phyloP scores from a whole-genome alignment of 2,113 vertebrate genomes.

The Xenopus laevis region DNA sequence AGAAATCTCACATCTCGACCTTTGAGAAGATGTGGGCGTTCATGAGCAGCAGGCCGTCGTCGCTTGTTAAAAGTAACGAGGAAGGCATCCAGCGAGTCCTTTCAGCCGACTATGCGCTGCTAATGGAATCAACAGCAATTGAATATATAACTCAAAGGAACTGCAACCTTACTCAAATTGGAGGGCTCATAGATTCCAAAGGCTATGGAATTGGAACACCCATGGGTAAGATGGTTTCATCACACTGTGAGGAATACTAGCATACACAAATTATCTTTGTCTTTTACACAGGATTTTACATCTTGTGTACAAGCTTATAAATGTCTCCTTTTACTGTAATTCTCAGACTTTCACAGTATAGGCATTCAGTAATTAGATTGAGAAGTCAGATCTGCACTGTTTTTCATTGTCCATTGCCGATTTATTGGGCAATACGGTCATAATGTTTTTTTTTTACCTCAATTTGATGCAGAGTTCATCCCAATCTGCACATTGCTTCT shows the following conservation, averaged over 20 bases:
- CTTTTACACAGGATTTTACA: no score
- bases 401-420: no score
- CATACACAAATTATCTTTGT: no score
- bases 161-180: slow-evolving; percentile 96
- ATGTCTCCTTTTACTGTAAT: no score
- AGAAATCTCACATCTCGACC: slow-evolving; percentile 97
- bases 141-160: slow-evolving; percentile 92
- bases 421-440: no score
- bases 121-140: slow-evolving; percentile 96
- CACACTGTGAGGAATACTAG: background rate
- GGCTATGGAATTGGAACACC: slow-evolving; percentile 97
- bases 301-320: no score
- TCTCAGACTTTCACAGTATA: no score
- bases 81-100: slow-evolving; percentile 93
- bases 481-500: no score
- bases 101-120: slow-evolving; percentile 89
- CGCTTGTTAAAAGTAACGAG: slow-evolving; percentile 91
- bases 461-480: no score
- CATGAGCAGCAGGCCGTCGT: slow-evolving; percentile 94
- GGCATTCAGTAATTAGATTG: no score
- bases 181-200: slow-evolving; percentile 93
- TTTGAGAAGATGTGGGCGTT: slow-evolving; percentile 99
- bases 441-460: no score
- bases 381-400: no score
- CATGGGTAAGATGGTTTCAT: slow-evolving; percentile 74